Evolutionary conservation across 2,113 vertebrate genomes (phyloP).

Genomic region (Chamaea fasciata): DNA sequence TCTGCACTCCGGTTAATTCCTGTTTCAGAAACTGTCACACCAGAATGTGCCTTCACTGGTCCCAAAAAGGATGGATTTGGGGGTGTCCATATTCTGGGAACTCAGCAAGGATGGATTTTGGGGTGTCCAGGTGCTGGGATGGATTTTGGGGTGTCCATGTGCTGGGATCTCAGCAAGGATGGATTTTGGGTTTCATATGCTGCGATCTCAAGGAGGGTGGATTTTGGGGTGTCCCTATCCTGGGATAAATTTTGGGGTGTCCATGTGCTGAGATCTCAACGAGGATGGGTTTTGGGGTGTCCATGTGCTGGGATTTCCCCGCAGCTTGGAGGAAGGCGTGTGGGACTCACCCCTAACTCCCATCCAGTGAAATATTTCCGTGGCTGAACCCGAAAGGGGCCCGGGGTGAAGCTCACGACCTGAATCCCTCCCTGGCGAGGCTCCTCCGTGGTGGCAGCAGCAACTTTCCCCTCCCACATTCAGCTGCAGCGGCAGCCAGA

Average conservation of each 20-base stretch:
- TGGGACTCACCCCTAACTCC: neutral
- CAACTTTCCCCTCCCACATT: neutral
- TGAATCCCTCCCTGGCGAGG: neutral
- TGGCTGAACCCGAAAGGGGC: neutral
- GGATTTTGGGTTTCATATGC: neutral
- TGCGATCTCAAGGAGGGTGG: neutral
- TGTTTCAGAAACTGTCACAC: fast-evolving
- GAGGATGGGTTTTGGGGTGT: neutral
- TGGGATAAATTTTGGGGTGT: neutral
- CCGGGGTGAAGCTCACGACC: fast-evolving
- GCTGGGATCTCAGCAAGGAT: fast-evolving
- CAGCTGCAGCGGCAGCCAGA: neutral
- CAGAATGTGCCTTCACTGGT: fast-evolving
- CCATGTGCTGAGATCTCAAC: fast-evolving
- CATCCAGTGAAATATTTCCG: fast-evolving
- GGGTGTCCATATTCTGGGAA: neutral
- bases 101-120: neutral
- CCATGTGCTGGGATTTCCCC: fast-evolving
- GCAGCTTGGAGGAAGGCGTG: fast-evolving
- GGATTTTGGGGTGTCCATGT: neutral
- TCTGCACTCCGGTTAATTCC: neutral
- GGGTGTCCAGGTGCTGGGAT: neutral
- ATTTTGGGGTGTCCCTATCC: fast-evolving
- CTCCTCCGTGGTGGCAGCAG: neutral
- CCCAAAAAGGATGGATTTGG: neutral